Base-by-base conservation (phyloP, 2,797 vertebrate species). In the Crax fasciolata region DNA sequence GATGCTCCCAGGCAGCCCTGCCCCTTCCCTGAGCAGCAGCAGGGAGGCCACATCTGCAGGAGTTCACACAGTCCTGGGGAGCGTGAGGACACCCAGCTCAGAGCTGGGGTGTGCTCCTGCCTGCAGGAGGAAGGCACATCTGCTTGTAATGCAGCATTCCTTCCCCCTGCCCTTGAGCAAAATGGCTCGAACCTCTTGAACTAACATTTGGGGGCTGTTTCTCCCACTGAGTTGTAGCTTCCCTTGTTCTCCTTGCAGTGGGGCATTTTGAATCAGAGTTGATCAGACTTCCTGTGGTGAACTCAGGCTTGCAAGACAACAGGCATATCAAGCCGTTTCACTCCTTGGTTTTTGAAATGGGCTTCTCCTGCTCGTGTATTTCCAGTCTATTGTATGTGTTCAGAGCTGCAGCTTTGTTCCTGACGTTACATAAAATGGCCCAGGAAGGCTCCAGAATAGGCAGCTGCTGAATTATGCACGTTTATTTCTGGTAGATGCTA, bases 281-380 rank as follows among this genome's bases (percentile, higher is more conserved):
- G 41, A 9, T 32, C 5, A 9, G 25, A 7, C 2, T 14, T 58
- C 9, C 39, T 43, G 39, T 66, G 51, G 35, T 52, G 38, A 55
- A 11, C 57, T 0, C 0, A 25, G 19, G 23, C 30, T 44, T 65
- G 66, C 21, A 41, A 30, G 11, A 20, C 32, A 73, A 24, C 23
- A 70, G 32, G 10, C 12, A 9, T 2, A 18, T 3, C 49, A 13
- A 72, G 15, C 15, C 84, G n/a, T 13, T 84, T 84, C 44, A 13
- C 5, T 41, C 16, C 9, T 9, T 1, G 25, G 43, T 57, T 20
- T 51, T 43, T 67, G 6, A 35, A 62, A 13, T 17, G n/a, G 41
- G n/a, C 23, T 65, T 72, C 41, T 67, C 6, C 21, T 74, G 8
- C 21, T 54, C 18, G 51, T 70, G 1, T 25, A 17, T 58, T 81